Conservation (phyloP, 2,113 vertebrate species). For the Aptenodytes forsteri region DNA sequence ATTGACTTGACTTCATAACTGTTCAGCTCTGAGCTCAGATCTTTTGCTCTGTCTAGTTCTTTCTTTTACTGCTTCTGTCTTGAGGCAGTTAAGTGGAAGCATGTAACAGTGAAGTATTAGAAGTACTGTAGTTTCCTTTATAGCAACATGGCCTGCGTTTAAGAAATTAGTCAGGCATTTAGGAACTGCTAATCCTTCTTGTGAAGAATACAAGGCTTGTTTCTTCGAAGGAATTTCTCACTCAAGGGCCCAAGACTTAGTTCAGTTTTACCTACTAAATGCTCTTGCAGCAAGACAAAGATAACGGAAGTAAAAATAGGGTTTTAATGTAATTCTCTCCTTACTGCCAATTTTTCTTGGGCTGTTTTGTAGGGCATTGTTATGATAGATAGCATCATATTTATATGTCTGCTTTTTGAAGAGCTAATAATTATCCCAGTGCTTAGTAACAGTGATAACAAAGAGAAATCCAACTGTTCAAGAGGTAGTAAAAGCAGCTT, state of each 20-base stretch:
- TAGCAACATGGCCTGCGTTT: not conserved
- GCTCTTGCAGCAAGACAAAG: not conserved
- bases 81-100: not conserved
- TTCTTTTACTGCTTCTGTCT: not conserved
- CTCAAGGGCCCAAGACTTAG: not conserved
- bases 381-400: not conserved
- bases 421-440: not conserved
- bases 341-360: not conserved
- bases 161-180: slow-evolving; percentile 54
- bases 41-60: not conserved
- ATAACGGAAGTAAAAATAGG: not conserved
- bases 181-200: slow-evolving; percentile 35
- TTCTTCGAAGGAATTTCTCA: slow-evolving; percentile 18
- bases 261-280: not conserved
- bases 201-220: slow-evolving; percentile 29
- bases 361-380: not conserved
- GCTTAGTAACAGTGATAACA: not conserved
- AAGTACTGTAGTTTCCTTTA: not conserved
- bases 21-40: not conserved
- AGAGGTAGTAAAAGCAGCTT: not conserved
- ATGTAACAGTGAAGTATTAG: not conserved
- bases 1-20: not conserved
- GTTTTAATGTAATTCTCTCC: not conserved
- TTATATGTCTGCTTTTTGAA: not conserved
- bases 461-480: not conserved